These are phyloP conservation scores for Parauchenoglanis ngamensis DNA, from an alignment of 2,797 vertebrate species.

Conservation along the genomic window DNA sequence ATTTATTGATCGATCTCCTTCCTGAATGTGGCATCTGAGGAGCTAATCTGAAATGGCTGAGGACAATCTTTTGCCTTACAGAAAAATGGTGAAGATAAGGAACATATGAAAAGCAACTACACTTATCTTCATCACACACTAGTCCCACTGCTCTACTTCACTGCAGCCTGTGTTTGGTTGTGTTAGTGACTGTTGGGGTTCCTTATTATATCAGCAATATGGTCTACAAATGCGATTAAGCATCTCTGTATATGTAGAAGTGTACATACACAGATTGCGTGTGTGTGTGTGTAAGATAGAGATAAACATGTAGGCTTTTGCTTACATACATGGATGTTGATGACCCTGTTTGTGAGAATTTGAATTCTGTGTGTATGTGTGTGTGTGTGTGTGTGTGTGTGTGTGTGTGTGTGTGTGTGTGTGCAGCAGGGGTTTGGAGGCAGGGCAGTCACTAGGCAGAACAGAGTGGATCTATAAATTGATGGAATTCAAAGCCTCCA, in stretches of 20 bases:
- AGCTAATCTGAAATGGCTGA: slow-evolving; percentile 92
- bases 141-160: slow-evolving; percentile 71
- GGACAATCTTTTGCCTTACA: slow-evolving; percentile 85
- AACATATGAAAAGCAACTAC: slow-evolving; percentile 88
- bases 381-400: slow-evolving; percentile 41
- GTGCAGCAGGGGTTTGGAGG: slow-evolving; percentile 73
- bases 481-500: slow-evolving; percentile 99
- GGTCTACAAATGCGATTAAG: slow-evolving; percentile 16
- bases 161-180: slow-evolving; percentile 57
- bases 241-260: neutral
- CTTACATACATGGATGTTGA: slow-evolving; percentile 37
- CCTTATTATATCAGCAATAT: slow-evolving; percentile 1
- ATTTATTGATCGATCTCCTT: slow-evolving; percentile 97
- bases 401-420: slow-evolving; percentile 56
- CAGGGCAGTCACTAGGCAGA: slow-evolving; percentile 95
- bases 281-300: neutral
- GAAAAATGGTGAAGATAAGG: slow-evolving; percentile 87
- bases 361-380: slow-evolving; percentile 50
- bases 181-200: neutral
- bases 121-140: slow-evolving; percentile 92
- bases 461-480: slow-evolving; percentile 99
- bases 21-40: slow-evolving; percentile 90
- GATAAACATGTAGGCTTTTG: slow-evolving; percentile 25
- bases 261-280: slow-evolving; percentile 9
- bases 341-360: slow-evolving; percentile 38